These are phyloP conservation scores for Chloropsis cyanopogon DNA, from an alignment of 2,113 vertebrate genomes.

Conservation along the genomic window DNA sequence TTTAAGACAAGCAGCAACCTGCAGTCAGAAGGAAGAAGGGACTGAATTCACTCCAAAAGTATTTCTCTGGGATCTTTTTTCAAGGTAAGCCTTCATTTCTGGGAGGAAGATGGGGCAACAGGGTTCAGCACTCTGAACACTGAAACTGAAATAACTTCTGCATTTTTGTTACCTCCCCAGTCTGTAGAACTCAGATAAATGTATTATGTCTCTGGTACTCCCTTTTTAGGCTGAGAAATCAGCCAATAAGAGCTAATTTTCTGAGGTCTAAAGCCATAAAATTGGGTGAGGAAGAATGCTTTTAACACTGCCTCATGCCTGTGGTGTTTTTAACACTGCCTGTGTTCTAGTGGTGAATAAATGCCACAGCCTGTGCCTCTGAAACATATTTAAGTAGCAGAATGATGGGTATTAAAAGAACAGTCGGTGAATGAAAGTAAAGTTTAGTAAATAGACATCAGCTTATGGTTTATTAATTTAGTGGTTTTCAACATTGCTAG, in stretches of 20 bases:
- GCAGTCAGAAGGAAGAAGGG: conserved; percentile 50
- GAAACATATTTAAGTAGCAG: background rate
- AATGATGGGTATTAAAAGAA: background rate
- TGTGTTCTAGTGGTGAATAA: background rate
- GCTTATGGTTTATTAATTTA: background rate
- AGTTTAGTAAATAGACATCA: background rate
- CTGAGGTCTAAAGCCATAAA: background rate
- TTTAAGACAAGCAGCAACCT: conserved; percentile 68
- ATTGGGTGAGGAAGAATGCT: background rate
- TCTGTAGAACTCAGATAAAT: background rate
- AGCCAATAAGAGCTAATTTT: background rate
- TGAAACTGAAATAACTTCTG: background rate
- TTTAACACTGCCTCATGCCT: background rate
- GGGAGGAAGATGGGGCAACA: background rate
- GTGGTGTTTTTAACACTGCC: background rate
- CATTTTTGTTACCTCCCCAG: background rate
- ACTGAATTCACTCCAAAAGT: background rate
- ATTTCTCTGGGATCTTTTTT: background rate
- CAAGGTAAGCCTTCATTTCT: conserved; percentile 54
- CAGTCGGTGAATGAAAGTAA: background rate
- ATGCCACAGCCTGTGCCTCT: background rate
- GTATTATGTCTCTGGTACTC: background rate
- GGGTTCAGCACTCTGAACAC: background rate
- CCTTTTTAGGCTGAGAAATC: background rate
- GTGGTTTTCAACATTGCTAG: background rate